Percentiles rank a stretch among this genome's conserved stretches.
phyloP scores from a whole-genome alignment of 2,888 invertebrate genomes.

The Pherbina coryleti region DNA sequence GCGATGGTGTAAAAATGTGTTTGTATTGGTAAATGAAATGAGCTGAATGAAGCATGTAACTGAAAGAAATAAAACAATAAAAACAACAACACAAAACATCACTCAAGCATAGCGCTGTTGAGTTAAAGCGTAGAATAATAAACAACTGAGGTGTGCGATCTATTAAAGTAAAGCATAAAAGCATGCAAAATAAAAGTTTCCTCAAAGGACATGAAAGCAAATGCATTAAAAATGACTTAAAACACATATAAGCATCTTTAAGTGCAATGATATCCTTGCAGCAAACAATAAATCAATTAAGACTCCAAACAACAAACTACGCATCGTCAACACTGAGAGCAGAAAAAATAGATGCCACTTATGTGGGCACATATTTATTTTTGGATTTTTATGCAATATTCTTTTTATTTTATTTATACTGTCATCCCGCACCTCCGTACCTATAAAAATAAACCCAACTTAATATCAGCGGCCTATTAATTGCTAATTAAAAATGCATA shows the following conservation, averaged over 20 bases:
- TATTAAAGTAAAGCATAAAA: too few relatives aligned
- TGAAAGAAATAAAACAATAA: not conserved
- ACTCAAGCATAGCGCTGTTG: not conserved
- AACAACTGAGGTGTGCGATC: not conserved
- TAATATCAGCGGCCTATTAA: slow-evolving; percentile 4
- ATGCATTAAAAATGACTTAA: not conserved
- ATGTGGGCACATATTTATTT: too few relatives aligned
- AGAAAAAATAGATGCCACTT: too few relatives aligned
- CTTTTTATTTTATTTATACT: not conserved
- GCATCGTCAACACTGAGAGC: not conserved
- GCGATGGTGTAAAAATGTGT: slow-evolving; percentile 27
- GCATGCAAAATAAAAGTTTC: too few relatives aligned
- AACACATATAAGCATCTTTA: too few relatives aligned
- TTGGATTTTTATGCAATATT: not conserved
- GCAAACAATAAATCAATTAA: not conserved
- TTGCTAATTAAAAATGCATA: slow-evolving; percentile 26
- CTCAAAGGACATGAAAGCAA: not conserved
- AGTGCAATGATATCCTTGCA: too few relatives aligned
- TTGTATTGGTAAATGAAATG: slow-evolving; percentile 35
- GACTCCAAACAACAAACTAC: not conserved
- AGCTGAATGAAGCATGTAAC: slow-evolving; percentile 1
- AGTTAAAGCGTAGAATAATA: not conserved
- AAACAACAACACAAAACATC: not conserved
- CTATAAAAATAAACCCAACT: not conserved
- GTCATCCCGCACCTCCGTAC: not conserved